phyloP scores from a whole-genome alignment of 2,797 vertebrate genomes.

The Danio tinwini region DNA sequence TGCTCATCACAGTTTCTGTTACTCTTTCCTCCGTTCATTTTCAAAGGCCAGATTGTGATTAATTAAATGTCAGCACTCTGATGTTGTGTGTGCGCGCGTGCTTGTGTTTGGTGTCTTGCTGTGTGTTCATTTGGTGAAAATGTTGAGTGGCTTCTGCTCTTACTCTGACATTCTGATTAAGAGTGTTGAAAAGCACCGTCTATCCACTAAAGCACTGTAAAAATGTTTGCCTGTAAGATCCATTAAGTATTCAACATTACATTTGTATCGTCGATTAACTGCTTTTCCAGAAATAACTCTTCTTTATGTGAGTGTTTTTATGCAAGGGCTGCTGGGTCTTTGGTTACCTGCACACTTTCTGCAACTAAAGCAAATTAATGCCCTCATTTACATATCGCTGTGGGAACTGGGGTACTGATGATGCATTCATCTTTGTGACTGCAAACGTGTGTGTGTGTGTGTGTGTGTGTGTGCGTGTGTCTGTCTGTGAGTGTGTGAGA shows the following conservation, averaged over 20 bases:
- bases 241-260: constrained; percentile 14
- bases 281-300: constrained; percentile 33
- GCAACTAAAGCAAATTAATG: constrained; percentile 53
- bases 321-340: constrained; percentile 11
- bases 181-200: constrained; percentile 17
- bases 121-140: constrained; percentile 51
- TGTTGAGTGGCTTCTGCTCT: constrained; percentile 46
- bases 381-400: constrained; percentile 56
- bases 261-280: constrained; percentile 17
- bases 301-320: constrained; percentile 14
- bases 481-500: background rate
- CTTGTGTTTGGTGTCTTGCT: constrained; percentile 34
- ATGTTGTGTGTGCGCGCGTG: constrained; percentile 25
- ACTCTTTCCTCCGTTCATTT: constrained; percentile 19
- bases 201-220: background rate
- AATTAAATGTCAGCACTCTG: constrained; percentile 60
- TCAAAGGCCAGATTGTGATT: constrained; percentile 49
- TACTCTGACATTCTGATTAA: constrained; percentile 50
- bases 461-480: background rate
- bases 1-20: constrained; percentile 34
- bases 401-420: constrained; percentile 53
- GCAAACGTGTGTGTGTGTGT: background rate
- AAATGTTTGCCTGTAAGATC: background rate
- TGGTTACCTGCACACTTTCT: constrained; percentile 48
- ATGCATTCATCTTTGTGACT: constrained; percentile 39